Conservation (phyloP, 2,888 invertebrate species). For the Parthenolecanium corni region DNA sequence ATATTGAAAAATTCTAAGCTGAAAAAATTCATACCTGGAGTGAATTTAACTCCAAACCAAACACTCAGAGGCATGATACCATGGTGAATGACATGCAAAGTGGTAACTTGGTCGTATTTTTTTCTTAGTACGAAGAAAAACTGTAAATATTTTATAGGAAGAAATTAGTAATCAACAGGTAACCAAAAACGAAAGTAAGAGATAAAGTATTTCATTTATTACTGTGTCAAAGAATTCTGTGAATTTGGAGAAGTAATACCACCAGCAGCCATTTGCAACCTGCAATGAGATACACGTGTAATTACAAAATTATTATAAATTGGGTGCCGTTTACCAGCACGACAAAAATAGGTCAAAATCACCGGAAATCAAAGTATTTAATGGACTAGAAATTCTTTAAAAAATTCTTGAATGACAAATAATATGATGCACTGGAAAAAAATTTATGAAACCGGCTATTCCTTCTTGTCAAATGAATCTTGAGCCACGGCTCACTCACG, state of each 20-base stretch:
- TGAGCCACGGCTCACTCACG: not conserved
- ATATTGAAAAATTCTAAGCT: not conserved
- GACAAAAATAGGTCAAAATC: not conserved
- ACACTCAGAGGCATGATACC: conserved; percentile 90
- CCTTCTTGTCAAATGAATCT: not conserved
- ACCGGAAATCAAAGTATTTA: not conserved
- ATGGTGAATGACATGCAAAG: conserved; percentile 87
- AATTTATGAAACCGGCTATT: not conserved
- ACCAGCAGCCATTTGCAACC: conserved; percentile 81
- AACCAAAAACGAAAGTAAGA: not conserved
- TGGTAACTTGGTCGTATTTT: conserved; percentile 81
- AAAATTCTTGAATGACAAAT: not conserved
- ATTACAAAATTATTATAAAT: not conserved
- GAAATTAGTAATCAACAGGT: not conserved
- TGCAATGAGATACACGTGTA: no score
- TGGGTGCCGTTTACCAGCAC: not conserved
- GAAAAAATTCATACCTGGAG: conserved; percentile 33
- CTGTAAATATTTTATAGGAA: conserved; percentile 35
- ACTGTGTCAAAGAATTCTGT: conserved; percentile 88
- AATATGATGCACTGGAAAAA: not conserved
- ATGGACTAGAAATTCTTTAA: not conserved
- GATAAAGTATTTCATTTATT: conserved; percentile 33
- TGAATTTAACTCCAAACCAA: conserved; percentile 79
- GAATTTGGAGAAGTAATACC: conserved; percentile 90
- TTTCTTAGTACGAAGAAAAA: conserved; percentile 84